phyloP scores from a whole-genome alignment of 2,797 vertebrate genomes.

The Enteromius argenteus region DNA sequence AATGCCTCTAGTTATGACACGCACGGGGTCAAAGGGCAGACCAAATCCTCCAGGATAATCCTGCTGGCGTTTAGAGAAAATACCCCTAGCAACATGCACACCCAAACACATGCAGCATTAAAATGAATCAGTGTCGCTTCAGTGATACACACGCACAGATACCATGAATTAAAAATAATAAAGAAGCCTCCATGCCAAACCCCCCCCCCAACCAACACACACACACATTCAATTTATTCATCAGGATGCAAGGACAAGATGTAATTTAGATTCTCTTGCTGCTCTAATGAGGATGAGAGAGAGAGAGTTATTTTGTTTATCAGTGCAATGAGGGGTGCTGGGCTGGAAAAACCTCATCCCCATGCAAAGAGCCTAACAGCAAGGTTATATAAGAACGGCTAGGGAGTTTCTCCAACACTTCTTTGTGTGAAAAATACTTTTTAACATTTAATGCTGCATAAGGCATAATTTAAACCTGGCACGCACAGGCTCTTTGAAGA shows the following conservation, averaged over 20 bases:
- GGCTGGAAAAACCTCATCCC: conserved; percentile 46
- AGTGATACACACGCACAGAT: conserved; percentile 16
- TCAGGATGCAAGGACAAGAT: conserved; percentile 58
- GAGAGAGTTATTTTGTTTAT: conserved; percentile 53
- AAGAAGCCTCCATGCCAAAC: conserved; percentile 40
- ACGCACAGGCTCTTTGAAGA: conserved; percentile 25
- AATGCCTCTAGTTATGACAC: conserved; percentile 14
- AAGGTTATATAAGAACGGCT: conserved; percentile 54
- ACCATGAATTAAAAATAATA: conserved; percentile 53
- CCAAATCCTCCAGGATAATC: conserved; percentile 16
- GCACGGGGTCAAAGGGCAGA: background rate
- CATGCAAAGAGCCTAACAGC: conserved; percentile 51
- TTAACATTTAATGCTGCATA: conserved; percentile 48
- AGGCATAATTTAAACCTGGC: conserved; percentile 33
- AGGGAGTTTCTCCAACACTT: conserved; percentile 41
- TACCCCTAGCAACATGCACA: conserved; percentile 17
- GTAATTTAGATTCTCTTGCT: conserved; percentile 55
- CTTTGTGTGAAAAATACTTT: conserved; percentile 40
- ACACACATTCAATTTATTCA: conserved; percentile 47
- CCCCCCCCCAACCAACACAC: background rate
- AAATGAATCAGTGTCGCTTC: conserved; percentile 22
- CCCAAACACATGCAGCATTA: conserved; percentile 5
- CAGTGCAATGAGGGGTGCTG: conserved; percentile 44
- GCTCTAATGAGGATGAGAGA: conserved; percentile 51
- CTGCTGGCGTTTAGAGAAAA: conserved; percentile 16